phyloP scores from a whole-genome alignment of 2,888 invertebrate species.

The Acrobasis suavella region DNA sequence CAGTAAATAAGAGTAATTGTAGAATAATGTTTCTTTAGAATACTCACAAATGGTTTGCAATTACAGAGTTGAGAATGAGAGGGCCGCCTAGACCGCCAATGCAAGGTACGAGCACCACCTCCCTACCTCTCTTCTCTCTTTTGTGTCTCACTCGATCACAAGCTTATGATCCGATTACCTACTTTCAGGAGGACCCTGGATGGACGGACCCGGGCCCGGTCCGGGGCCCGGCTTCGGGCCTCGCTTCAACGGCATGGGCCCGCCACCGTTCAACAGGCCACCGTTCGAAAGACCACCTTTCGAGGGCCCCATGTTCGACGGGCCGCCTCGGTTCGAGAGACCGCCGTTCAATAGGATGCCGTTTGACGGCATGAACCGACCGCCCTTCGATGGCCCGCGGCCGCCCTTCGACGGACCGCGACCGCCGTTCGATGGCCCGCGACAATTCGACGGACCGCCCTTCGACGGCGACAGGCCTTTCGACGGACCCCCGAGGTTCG shows the following conservation, averaged over 20 bases:
- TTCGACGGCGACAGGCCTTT: conserved; percentile 55
- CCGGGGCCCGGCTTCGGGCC: conserved; percentile 60
- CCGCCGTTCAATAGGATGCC: conserved; percentile 57
- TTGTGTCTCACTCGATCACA: not conserved
- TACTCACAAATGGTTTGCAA: conserved; percentile 47
- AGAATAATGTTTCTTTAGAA: not conserved
- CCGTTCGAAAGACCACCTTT: conserved; percentile 58
- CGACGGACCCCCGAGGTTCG: conserved; percentile 45
- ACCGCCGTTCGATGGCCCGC: conserved; percentile 48
- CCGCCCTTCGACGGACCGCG: conserved; percentile 48
- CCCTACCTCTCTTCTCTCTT: conserved; percentile 10
- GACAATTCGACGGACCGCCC: conserved; percentile 50
- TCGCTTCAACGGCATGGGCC: conserved; percentile 73
- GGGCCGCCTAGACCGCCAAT: conserved; percentile 67
- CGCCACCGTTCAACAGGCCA: conserved; percentile 56
- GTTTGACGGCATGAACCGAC: conserved; percentile 49
- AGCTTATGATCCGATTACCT: not conserved
- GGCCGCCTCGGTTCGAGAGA: conserved; percentile 51
- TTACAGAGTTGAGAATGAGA: conserved; percentile 77
- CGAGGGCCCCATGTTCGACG: conserved; percentile 52
- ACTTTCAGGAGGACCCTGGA: conserved; percentile 66
- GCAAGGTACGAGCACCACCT: conserved; percentile 57
- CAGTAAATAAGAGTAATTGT: too few relatives aligned
- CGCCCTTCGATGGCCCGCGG: conserved; percentile 53
- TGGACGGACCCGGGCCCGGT: conserved; percentile 64